Percentiles rank a stretch among this genome's conserved stretches.
Evolutionary conservation across 2,113 vertebrate genomes (phyloP).

Genomic region (Coreoperca whiteheadi): DNA sequence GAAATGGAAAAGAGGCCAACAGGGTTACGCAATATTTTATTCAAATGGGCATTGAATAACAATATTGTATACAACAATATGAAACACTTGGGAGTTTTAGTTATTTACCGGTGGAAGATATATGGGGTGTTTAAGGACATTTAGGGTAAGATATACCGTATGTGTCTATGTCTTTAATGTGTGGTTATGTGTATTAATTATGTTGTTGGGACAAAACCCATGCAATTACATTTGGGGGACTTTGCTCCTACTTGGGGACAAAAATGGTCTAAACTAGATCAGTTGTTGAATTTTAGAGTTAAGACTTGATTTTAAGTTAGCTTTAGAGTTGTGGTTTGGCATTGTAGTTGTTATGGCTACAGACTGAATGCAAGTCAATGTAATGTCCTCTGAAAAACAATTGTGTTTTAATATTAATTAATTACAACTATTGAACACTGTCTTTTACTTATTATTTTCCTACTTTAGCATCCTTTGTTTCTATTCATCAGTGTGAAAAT

Average conservation of each 20-base stretch:
- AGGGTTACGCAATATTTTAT: conserved; percentile 84
- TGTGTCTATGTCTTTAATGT: background rate
- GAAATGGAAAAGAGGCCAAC: conserved; percentile 51
- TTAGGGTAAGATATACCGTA: background rate
- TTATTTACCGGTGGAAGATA: background rate
- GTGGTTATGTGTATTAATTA: background rate
- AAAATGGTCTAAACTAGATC: background rate
- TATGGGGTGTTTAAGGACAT: background rate
- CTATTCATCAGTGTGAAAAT: background rate
- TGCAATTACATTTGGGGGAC: background rate
- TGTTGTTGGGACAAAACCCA: background rate
- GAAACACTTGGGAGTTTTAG: conserved; percentile 4
- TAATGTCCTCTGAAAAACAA: background rate
- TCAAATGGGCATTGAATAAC: conserved; percentile 78
- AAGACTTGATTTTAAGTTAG: background rate
- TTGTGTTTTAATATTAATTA: too few relatives aligned
- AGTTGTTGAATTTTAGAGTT: background rate
- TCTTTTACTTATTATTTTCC: too few relatives aligned
- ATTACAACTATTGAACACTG: too few relatives aligned
- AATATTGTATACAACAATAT: conserved; percentile 71
- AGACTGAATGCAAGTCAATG: background rate
- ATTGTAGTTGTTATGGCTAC: background rate
- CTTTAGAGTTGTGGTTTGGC: background rate
- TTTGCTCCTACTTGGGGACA: background rate
- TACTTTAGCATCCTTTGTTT: too few relatives aligned